Evolutionary conservation across 2,797 vertebrate species (phyloP).

Genomic region (Rachycentron canadum): DNA sequence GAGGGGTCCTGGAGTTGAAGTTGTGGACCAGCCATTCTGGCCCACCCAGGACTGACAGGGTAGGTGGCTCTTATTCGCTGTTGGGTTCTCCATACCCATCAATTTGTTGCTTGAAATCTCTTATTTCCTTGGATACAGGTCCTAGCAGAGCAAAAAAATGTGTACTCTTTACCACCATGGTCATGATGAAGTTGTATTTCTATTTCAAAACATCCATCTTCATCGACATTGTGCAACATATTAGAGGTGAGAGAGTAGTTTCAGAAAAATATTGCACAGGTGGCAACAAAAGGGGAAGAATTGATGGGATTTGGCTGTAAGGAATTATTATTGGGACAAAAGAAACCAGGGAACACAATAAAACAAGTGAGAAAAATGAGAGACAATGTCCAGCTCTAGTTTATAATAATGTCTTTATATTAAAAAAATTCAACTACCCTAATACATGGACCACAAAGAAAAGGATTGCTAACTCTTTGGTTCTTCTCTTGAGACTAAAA

Average conservation of each 20-base stretch:
- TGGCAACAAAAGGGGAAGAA: neutral
- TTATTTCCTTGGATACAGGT: neutral
- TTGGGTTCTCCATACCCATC: conserved; percentile 60
- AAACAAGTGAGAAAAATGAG: neutral
- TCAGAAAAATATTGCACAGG: neutral
- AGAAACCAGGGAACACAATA: neutral
- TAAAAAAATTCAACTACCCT: no score
- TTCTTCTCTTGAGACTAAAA: no score
- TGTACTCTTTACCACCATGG: neutral
- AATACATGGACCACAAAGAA: no score
- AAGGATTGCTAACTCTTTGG: no score
- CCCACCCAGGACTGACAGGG: conserved; percentile 61
- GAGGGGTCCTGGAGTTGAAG: conserved; percentile 38
- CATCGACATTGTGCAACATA: no score
- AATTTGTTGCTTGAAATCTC: neutral
- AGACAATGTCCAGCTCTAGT: no score
- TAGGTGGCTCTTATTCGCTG: conserved; percentile 60
- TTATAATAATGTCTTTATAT: no score
- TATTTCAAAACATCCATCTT: no score
- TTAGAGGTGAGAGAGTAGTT: neutral
- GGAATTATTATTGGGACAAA: no score
- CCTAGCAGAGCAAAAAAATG: neutral
- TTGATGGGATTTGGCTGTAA: no score
- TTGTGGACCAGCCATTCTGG: conserved; percentile 68
- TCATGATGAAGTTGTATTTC: neutral